Evolutionary conservation across 2,888 invertebrate genomes (phyloP).

Genomic region (Polymixis lichenea): DNA sequence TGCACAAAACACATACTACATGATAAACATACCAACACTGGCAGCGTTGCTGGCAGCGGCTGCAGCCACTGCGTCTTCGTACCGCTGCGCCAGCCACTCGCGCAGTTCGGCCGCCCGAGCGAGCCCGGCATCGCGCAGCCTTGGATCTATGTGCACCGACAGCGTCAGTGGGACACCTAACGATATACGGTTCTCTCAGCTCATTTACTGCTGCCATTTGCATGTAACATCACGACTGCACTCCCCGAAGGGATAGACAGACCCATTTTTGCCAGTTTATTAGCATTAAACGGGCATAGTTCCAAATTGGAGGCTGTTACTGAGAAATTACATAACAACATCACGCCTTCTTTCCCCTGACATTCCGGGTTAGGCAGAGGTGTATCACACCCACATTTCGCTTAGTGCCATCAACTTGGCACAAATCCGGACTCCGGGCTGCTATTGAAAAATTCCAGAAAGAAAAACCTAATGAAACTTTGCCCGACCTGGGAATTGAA

Average conservation of each 20-base stretch:
- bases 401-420: background rate
- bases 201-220: slow-evolving; percentile 23
- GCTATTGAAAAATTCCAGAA: too few relatives aligned
- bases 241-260: background rate
- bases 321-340: too few relatives aligned
- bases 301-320: too few relatives aligned
- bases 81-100: slow-evolving; percentile 94
- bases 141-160: slow-evolving; percentile 93
- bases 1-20: background rate
- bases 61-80: slow-evolving; percentile 96
- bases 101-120: slow-evolving; percentile 93
- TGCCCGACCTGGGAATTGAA: background rate
- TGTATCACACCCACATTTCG: background rate
- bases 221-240: background rate
- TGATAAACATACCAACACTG: slow-evolving; percentile 74
- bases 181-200: slow-evolving; percentile 41
- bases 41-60: slow-evolving; percentile 87
- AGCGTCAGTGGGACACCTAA: slow-evolving; percentile 84
- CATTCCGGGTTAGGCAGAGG: too few relatives aligned
- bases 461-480: too few relatives aligned
- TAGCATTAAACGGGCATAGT: too few relatives aligned
- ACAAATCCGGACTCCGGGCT: background rate
- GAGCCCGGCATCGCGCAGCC: slow-evolving; percentile 93
- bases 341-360: too few relatives aligned
- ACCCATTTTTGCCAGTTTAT: too few relatives aligned